Percentiles rank a stretch among this genome's conserved stretches.
Evolutionary conservation across 2,113 vertebrate genomes (phyloP).

Genomic region (Paradoxurus hermaphroditus): DNA sequence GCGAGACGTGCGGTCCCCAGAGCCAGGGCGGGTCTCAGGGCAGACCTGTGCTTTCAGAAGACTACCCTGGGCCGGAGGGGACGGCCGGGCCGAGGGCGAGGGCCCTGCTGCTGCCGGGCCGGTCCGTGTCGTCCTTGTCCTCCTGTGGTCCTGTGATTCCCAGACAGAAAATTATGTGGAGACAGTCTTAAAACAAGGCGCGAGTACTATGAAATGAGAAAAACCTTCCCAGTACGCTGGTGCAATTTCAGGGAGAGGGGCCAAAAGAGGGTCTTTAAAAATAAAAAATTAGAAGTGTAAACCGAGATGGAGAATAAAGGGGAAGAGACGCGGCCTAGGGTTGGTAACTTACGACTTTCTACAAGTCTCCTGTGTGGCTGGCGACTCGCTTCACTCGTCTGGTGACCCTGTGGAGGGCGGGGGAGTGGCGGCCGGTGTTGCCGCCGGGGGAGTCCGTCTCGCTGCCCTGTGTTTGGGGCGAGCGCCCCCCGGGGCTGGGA

Average conservation of each 20-base stretch:
- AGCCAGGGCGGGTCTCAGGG: not conserved
- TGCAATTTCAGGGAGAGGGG: not conserved
- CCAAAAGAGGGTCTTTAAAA: not conserved
- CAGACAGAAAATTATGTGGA: not conserved
- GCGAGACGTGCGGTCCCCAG: too few relatives aligned
- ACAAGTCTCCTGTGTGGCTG: not conserved
- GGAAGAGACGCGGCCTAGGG: not conserved
- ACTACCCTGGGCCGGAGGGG: too few relatives aligned
- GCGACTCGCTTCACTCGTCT: not conserved
- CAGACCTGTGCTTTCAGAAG: not conserved
- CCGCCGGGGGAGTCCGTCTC: not conserved
- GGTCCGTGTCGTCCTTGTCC: not conserved
- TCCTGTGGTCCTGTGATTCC: not conserved
- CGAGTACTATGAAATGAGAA: not conserved
- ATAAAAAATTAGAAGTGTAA: not conserved
- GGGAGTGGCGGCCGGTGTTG: conserved; percentile 2
- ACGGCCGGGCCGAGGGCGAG: not conserved
- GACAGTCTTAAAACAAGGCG: not conserved
- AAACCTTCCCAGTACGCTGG: not conserved
- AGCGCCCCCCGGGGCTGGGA: not conserved
- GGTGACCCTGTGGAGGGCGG: not conserved
- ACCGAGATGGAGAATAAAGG: not conserved
- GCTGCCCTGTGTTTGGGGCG: not conserved
- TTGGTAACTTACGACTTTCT: not conserved
- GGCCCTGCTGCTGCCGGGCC: not conserved